These are phyloP conservation scores for Leptopilina drosophilae DNA, from an alignment of 2,888 invertebrate species.

Conservation along the genomic window DNA sequence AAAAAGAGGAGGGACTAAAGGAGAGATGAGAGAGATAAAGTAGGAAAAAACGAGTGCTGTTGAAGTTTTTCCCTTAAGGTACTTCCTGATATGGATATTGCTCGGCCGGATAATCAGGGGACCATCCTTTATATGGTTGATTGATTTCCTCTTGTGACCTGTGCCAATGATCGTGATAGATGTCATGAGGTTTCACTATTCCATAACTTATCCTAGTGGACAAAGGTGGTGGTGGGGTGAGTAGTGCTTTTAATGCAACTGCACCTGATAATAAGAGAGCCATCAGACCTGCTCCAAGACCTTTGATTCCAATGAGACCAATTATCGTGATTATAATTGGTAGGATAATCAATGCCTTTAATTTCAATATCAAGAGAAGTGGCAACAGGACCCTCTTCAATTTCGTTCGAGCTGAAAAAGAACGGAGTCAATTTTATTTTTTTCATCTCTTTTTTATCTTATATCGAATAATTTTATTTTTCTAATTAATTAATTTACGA, in stretches of 20 bases:
- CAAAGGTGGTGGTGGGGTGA: constrained; percentile 66
- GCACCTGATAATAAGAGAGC: constrained; percentile 81
- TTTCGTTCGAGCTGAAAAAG: constrained; percentile 78
- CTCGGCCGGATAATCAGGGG: constrained; percentile 69
- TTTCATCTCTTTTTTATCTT: no score
- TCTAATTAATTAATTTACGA: no score
- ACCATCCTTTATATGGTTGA: constrained; percentile 72
- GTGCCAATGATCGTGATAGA: constrained; percentile 75
- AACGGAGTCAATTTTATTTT: neutral
- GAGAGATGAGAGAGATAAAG: neutral
- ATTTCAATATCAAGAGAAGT: constrained; percentile 81
- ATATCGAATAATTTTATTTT: no score
- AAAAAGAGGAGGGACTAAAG: constrained; percentile 35
- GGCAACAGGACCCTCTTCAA: constrained; percentile 82
- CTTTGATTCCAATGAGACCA: constrained; percentile 83
- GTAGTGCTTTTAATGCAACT: constrained; percentile 70
- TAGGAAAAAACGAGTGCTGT: neutral
- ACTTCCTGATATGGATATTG: constrained; percentile 71
- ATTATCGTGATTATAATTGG: constrained; percentile 81
- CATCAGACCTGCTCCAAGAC: constrained; percentile 81
- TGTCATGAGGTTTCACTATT: constrained; percentile 71
- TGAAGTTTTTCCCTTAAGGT: constrained; percentile 55
- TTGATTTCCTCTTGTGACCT: constrained; percentile 72
- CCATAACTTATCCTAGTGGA: constrained; percentile 72
- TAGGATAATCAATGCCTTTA: constrained; percentile 81